These are phyloP conservation scores for Psilopsiagon aymara DNA, from an alignment of 2,113 vertebrate species.

Conservation along the genomic window DNA sequence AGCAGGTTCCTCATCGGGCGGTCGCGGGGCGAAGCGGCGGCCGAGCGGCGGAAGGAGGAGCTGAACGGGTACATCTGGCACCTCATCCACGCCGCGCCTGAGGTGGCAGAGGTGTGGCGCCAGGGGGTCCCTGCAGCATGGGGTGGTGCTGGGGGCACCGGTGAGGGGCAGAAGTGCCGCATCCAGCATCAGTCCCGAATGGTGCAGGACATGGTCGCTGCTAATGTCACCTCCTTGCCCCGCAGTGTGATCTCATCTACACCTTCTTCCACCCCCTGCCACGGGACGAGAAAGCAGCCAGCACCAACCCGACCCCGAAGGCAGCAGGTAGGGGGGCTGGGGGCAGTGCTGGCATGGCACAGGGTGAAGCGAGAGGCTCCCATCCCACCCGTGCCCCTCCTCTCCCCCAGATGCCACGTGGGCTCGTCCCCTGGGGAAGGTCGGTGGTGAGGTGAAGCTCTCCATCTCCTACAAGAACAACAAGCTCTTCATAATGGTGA, in stretches of 20 bases:
- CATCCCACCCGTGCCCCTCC: accelerated
- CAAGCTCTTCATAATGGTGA: constrained; percentile 98
- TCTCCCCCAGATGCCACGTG: constrained; percentile 80
- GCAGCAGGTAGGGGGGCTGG: constrained; percentile 76
- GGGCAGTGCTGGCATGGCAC: background rate
- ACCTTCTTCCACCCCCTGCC: constrained; percentile 92
- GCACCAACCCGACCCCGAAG: constrained; percentile 74
- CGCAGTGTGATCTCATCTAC: constrained; percentile 92
- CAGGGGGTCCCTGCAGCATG: accelerated
- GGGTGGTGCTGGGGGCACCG: background rate
- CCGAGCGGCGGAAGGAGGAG: constrained; percentile 90
- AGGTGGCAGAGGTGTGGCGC: constrained; percentile 88
- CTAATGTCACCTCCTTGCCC: background rate
- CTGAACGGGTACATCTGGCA: constrained; percentile 95
- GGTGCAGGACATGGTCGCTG: accelerated
- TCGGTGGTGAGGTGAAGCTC: constrained; percentile 92
- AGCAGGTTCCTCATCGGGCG: constrained; percentile 94
- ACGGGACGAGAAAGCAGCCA: constrained; percentile 83
- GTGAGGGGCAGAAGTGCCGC: accelerated
- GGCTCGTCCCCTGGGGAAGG: constrained; percentile 83
- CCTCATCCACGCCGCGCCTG: constrained; percentile 82
- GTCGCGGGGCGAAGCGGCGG: constrained; percentile 87
- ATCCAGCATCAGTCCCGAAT: accelerated
- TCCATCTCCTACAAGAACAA: constrained; percentile 95
- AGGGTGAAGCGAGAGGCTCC: background rate